A percentile compares a stretch with the other conserved stretches of the same genome.
These are phyloP conservation scores for Leucozona laternaria DNA, from an alignment of 2,888 invertebrate species.

Conservation along the genomic window DNA sequence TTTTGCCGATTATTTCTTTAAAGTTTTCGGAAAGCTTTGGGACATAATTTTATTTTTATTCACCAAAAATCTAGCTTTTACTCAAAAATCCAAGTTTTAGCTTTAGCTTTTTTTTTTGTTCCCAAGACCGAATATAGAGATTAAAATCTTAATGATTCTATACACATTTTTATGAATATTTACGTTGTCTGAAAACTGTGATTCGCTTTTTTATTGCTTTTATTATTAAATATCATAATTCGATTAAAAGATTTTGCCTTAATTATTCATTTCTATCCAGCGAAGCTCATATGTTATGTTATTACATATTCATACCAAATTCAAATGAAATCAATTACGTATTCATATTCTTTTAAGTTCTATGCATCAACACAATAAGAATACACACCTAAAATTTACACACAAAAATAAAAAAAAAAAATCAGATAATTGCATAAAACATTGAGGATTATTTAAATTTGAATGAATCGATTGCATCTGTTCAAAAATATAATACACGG, in stretches of 20 bases:
- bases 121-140: too few species aligned
- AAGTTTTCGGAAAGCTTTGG: too few species aligned
- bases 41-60: too few species aligned
- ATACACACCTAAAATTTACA: background rate
- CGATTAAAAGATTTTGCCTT: background rate
- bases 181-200: too few species aligned
- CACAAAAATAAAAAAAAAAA: background rate
- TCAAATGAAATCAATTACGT: background rate
- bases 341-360: background rate
- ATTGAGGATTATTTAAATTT: slow-evolving; percentile 33
- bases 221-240: background rate
- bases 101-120: too few species aligned
- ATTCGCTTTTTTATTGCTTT: background rate
- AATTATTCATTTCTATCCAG: background rate
- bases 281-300: background rate
- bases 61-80: too few species aligned
- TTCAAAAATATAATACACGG: slow-evolving; percentile 11
- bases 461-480: slow-evolving; percentile 34
- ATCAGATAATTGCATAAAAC: slow-evolving; percentile 31
- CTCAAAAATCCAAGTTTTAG: too few species aligned
- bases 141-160: too few species aligned
- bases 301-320: background rate
- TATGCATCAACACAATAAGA: background rate
- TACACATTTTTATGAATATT: background rate
- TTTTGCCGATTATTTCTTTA: too few species aligned